Percentiles rank a stretch among this genome's conserved stretches.
Evolutionary conservation across 2,888 invertebrate species (phyloP).

Genomic region (Cremastobaeus sp.): DNA sequence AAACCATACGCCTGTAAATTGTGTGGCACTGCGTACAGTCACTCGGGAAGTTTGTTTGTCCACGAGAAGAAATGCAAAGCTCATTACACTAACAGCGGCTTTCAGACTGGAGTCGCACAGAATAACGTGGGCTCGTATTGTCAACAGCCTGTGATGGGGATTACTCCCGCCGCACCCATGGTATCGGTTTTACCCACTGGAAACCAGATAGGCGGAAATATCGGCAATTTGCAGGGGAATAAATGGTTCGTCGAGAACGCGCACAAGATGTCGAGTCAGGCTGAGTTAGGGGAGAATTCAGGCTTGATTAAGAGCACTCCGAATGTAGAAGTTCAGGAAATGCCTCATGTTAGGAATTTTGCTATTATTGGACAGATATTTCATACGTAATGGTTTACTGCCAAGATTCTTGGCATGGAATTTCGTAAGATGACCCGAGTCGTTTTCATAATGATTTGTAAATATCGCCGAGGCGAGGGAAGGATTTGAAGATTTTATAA

Average conservation of each 20-base stretch:
- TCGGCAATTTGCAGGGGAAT: slow-evolving; percentile 4
- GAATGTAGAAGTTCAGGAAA: slow-evolving; percentile 61
- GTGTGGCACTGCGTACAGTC: slow-evolving; percentile 74
- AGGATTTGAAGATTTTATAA: too few species aligned
- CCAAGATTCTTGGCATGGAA: too few species aligned
- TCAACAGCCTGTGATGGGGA: slow-evolving; percentile 24
- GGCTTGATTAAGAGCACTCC: slow-evolving; percentile 60
- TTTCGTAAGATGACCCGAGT: too few species aligned
- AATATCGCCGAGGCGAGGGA: too few species aligned
- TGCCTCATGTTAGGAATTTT: slow-evolving; percentile 64
- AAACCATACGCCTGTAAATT: slow-evolving; percentile 74
- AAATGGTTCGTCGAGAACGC: slow-evolving; percentile 20
- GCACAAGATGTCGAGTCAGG: slow-evolving; percentile 17
- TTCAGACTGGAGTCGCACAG: slow-evolving; percentile 57
- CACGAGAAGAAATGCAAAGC: slow-evolving; percentile 73
- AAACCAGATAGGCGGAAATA: slow-evolving; percentile 16
- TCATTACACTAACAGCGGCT: slow-evolving; percentile 62
- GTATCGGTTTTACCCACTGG: slow-evolving; percentile 60
- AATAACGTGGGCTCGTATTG: slow-evolving; percentile 58
- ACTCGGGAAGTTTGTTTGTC: slow-evolving; percentile 74
- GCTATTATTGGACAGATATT: slow-evolving; percentile 69
- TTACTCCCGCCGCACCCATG: slow-evolving; percentile 50
- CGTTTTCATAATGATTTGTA: too few species aligned
- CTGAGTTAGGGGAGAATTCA: slow-evolving; percentile 43
- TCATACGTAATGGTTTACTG: slow-evolving; percentile 67